phyloP scores from a whole-genome alignment of 23 tunicate genomes.

The Pegea sp. region DNA sequence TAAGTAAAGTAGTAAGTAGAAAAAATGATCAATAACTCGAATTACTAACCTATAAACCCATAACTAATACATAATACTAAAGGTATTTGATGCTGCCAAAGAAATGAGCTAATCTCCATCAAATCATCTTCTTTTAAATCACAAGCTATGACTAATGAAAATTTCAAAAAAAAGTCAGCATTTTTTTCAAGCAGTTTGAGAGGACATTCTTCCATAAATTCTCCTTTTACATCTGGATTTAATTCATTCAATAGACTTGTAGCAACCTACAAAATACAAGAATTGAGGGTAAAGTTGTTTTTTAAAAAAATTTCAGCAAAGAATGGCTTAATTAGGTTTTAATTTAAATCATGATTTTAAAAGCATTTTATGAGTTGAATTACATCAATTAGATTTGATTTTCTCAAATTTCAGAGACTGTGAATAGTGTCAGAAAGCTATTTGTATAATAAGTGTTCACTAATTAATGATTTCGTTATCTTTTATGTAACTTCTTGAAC shows the following conservation, averaged over 20 bases:
- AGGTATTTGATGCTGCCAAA: constrained; percentile 68
- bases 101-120: constrained; percentile 12
- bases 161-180: constrained; percentile 37
- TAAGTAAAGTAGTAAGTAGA: background rate
- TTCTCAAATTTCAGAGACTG: too few relatives aligned
- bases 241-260: constrained; percentile 49
- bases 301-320: too few relatives aligned
- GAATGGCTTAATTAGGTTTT: too few relatives aligned
- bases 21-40: background rate
- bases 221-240: constrained; percentile 91
- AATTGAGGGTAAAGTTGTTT: too few relatives aligned
- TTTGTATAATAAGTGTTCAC: too few relatives aligned
- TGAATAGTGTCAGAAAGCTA: too few relatives aligned
- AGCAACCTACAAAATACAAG: constrained; percentile 14
- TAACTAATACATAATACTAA: constrained; percentile 38
- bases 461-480: too few relatives aligned
- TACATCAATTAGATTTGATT: too few relatives aligned
- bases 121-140: constrained; percentile 10
- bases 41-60: constrained; percentile 63
- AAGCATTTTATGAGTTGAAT: too few relatives aligned
- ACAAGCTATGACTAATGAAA: constrained; percentile 52
- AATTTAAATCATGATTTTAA: too few relatives aligned
- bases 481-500: too few relatives aligned
- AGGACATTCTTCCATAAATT: constrained; percentile 39
- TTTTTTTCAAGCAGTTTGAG: constrained; percentile 16